Conservation (phyloP, 2,113 vertebrate species). For the Tapirus terrestris region DNA sequence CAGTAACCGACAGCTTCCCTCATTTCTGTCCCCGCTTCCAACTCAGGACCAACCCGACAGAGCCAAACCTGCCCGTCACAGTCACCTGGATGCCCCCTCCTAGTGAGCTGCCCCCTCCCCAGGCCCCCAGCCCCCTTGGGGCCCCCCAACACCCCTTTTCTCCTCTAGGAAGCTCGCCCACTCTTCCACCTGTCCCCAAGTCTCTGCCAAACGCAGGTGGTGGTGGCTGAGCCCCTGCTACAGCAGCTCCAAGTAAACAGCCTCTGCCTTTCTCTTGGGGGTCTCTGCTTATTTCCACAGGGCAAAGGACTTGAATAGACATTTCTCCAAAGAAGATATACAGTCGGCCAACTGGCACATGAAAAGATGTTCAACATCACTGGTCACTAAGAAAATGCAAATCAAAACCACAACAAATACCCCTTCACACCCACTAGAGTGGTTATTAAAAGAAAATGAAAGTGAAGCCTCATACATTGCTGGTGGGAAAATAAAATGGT, state of each 20-base stretch:
- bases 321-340: not conserved
- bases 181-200: not conserved
- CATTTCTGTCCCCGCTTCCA: not conserved
- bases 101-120: not conserved
- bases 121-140: not conserved
- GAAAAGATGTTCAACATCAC: rapidly evolving
- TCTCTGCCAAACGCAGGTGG: not conserved
- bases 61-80: not conserved
- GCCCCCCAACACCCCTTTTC: not conserved
- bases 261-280: not conserved
- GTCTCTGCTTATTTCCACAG: not conserved
- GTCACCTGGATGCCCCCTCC: not conserved
- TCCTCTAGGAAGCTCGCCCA: not conserved
- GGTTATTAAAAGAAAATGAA: rapidly evolving
- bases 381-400: not conserved
- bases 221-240: not conserved
- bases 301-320: not conserved
- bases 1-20: not conserved
- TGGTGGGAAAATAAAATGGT: rapidly evolving
- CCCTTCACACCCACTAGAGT: not conserved
- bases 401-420: not conserved
- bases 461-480: not conserved
- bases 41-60: not conserved
- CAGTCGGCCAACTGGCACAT: rapidly evolving
- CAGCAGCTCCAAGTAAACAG: not conserved